These are phyloP conservation scores for Leuciscus waleckii DNA, from an alignment of 2,797 vertebrate genomes.

Conservation along the genomic window DNA sequence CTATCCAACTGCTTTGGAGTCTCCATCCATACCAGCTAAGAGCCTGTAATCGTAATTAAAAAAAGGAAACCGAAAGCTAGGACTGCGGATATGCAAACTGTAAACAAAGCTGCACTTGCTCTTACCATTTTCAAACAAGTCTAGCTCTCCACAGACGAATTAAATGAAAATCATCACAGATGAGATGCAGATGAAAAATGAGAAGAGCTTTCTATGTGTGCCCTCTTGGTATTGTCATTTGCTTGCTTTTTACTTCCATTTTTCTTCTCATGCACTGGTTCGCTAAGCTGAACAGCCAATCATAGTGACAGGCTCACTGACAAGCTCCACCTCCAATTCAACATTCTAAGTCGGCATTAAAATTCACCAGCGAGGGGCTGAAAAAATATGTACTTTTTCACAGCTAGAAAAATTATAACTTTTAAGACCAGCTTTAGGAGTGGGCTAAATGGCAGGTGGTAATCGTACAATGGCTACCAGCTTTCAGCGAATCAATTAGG, in stretches of 20 bases:
- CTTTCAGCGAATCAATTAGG: not conserved
- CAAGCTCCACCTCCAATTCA: not conserved
- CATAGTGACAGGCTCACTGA: not conserved
- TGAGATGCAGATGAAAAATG: not conserved
- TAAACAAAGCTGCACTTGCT: not conserved
- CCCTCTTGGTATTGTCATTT: not conserved
- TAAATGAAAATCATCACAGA: not conserved
- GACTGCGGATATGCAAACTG: not conserved
- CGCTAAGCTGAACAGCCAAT: not conserved
- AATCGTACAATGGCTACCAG: constrained; percentile 7
- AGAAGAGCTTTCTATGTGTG: not conserved
- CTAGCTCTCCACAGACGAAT: not conserved
- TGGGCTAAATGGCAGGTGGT: not conserved
- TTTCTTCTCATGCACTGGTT: not conserved
- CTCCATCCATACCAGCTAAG: not conserved
- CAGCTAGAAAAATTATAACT: not conserved
- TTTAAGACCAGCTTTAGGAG: not conserved
- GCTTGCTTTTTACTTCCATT: not conserved
- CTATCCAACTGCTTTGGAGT: not conserved
- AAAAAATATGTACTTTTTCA: not conserved
- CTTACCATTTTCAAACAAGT: not conserved
- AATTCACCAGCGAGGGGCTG: not conserved
- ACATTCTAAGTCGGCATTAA: not conserved
- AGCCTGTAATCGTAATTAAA: not conserved
- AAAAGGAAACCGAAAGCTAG: not conserved